Evolutionary conservation across 2,797 vertebrate genomes (phyloP).

Genomic region (Falco cherrug): DNA sequence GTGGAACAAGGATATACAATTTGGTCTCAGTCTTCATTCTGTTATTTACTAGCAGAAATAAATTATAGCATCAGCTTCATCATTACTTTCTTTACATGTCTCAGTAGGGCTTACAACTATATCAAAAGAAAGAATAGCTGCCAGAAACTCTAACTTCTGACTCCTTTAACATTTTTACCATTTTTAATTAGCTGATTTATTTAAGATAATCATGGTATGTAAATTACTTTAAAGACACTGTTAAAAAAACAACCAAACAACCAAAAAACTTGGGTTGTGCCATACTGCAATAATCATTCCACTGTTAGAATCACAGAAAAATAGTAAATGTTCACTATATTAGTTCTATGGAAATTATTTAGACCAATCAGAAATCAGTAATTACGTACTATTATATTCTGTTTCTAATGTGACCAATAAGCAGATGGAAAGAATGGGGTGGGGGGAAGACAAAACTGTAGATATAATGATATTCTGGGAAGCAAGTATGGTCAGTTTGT

Average conservation of each 20-base stretch:
- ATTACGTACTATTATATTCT: not conserved
- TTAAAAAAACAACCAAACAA: not conserved
- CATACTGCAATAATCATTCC: not conserved
- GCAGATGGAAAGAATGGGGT: not conserved
- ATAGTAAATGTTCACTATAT: not conserved
- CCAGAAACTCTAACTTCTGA: not conserved
- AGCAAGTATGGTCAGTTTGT: not conserved
- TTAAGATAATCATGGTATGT: not conserved
- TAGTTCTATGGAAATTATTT: not conserved
- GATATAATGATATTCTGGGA: not conserved
- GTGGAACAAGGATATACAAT: not conserved
- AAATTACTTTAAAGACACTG: not conserved
- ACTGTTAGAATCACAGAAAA: not conserved
- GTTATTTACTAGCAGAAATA: not conserved
- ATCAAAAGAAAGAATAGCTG: not conserved
- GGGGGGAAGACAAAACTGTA: not conserved
- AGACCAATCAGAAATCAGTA: not conserved
- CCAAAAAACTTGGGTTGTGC: accelerated
- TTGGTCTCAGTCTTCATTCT: not conserved
- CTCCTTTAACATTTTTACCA: not conserved
- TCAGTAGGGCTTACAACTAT: not conserved
- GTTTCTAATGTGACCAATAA: not conserved
- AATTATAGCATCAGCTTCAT: not conserved
- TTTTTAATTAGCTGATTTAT: not conserved
- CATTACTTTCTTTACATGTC: not conserved